Evolutionary conservation across 2,888 invertebrate genomes (phyloP).

Genomic region (Polymixis lichenea): DNA sequence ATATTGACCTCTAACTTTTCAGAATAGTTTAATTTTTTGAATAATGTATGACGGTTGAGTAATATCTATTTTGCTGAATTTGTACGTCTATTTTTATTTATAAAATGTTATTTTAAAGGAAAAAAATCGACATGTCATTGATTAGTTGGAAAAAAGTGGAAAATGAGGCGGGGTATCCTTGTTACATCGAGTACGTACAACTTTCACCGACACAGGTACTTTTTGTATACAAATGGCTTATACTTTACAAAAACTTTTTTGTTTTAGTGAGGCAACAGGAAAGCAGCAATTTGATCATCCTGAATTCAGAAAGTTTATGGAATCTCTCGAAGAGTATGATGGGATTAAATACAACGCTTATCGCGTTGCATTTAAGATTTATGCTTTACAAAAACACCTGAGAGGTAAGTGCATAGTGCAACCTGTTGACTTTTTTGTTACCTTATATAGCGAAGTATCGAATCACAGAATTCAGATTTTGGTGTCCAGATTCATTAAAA

Average conservation of each 20-base stretch:
- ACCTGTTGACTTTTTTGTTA: slow-evolving; percentile 41
- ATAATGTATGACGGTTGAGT: slow-evolving; percentile 76
- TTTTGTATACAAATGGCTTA: slow-evolving; percentile 24
- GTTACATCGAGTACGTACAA: slow-evolving; percentile 90
- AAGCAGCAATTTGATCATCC: slow-evolving; percentile 91
- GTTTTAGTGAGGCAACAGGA: slow-evolving; percentile 88
- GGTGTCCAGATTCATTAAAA: neutral
- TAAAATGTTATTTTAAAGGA: slow-evolving; percentile 38
- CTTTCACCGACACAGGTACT: slow-evolving; percentile 72
- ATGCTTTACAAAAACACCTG: slow-evolving; percentile 86
- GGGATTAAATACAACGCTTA: slow-evolving; percentile 94
- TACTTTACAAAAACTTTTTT: slow-evolving; percentile 54
- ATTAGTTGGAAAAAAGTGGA: slow-evolving; percentile 90
- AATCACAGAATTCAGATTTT: slow-evolving; percentile 31
- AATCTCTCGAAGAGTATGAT: slow-evolving; percentile 91
- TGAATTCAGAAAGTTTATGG: slow-evolving; percentile 90
- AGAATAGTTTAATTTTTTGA: slow-evolving; percentile 67
- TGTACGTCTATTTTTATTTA: neutral
- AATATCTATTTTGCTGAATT: slow-evolving; percentile 37
- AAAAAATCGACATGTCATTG: slow-evolving; percentile 72
- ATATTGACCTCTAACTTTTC: slow-evolving; percentile 31
- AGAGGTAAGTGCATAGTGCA: slow-evolving; percentile 87
- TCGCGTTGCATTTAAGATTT: slow-evolving; percentile 93
- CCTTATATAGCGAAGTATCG: slow-evolving; percentile 30
- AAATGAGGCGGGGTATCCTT: slow-evolving; percentile 91